Evolutionary conservation across 2,797 vertebrate genomes (phyloP).

Genomic region (Pelobates cultripes): DNA sequence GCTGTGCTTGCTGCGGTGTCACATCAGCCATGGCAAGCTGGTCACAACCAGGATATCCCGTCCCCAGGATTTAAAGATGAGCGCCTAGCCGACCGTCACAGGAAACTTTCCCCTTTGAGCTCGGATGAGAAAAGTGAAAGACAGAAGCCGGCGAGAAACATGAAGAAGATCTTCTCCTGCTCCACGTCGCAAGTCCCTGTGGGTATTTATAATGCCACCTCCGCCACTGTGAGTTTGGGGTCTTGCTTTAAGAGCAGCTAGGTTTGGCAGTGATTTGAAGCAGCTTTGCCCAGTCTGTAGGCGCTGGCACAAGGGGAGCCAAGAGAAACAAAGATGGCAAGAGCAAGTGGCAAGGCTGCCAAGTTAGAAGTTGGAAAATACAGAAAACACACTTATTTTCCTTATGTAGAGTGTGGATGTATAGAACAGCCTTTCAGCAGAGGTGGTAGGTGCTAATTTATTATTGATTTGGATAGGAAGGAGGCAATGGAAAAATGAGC

Average conservation of each 20-base stretch:
- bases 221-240: not conserved
- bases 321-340: not conserved
- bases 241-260: too few relatives aligned
- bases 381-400: not conserved
- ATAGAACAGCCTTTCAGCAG: not conserved
- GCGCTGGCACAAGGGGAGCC: not conserved
- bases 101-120: not conserved
- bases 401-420: not conserved
- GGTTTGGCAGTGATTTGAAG: too few relatives aligned
- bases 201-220: not conserved
- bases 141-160: not conserved
- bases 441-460: not conserved
- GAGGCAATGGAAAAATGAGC: too few relatives aligned
- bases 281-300: too few relatives aligned
- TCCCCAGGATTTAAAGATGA: slow-evolving; percentile 3
- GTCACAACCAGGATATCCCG: not conserved
- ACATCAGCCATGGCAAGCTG: not conserved
- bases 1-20: not conserved
- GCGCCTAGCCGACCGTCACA: not conserved
- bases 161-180: slow-evolving; percentile 50
- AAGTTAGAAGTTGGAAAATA: not conserved
- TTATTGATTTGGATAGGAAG: too few relatives aligned
- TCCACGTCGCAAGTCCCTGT: slow-evolving; percentile 45
- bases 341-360: not conserved
- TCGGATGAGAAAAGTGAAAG: not conserved